Conservation (phyloP, 2,797 vertebrate species). For the Siniperca obscura region DNA sequence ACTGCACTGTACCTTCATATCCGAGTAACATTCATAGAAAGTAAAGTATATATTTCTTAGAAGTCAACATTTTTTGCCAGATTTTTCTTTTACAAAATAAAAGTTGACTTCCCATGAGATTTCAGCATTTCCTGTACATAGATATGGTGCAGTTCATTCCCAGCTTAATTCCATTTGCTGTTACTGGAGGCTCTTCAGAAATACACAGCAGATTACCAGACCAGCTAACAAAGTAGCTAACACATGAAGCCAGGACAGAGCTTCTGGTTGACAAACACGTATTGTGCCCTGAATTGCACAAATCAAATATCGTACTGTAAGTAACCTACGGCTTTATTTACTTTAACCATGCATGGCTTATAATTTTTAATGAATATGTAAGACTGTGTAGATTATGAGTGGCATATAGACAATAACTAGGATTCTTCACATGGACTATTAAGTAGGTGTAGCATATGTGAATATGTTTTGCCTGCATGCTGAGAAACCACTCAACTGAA, state of each 20-base stretch:
- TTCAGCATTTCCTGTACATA: background rate
- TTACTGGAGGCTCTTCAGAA: constrained; percentile 46
- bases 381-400: background rate
- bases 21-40: background rate
- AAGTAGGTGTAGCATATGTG: constrained; percentile 45
- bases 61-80: background rate
- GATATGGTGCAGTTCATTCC: background rate
- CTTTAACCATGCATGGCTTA: background rate
- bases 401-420: background rate
- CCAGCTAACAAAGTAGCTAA: constrained; percentile 40
- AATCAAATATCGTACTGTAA: background rate
- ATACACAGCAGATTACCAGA: constrained; percentile 76
- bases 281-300: constrained; percentile 26
- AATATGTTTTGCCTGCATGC: constrained; percentile 48
- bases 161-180: constrained; percentile 1
- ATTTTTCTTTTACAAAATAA: constrained; percentile 9
- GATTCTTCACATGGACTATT: constrained; percentile 19
- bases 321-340: constrained; percentile 5
- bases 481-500: constrained; percentile 55
- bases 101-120: constrained; percentile 1
- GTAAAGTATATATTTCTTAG: background rate
- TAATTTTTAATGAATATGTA: constrained; percentile 13
- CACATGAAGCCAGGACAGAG: constrained; percentile 41
- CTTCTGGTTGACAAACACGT: constrained; percentile 42
- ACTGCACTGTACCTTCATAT: background rate